Evolutionary conservation across 2,797 vertebrate species (phyloP).

Genomic region (Sitta carolinensis): DNA sequence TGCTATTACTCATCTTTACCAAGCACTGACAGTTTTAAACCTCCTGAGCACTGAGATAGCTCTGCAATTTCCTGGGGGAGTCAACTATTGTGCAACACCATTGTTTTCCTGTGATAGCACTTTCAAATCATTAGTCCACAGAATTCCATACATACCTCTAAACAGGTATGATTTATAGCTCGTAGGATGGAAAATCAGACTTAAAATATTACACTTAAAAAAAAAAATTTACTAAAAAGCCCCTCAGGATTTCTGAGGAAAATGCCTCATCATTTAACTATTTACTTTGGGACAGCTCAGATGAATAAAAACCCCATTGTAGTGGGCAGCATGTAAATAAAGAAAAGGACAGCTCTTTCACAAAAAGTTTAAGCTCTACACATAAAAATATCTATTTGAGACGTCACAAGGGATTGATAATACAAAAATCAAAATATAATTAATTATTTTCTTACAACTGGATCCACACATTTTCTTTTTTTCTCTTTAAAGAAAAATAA

Average conservation of each 20-base stretch:
- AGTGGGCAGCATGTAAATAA: not conserved
- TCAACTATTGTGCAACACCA: constrained; percentile 32
- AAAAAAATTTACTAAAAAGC: not conserved
- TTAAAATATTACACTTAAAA: constrained; percentile 10
- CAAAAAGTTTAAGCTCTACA: not conserved
- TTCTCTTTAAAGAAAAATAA: not conserved
- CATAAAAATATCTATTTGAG: not conserved
- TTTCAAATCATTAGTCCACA: constrained; percentile 42
- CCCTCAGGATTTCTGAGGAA: not conserved
- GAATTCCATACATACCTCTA: not conserved
- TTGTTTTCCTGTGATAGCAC: constrained; percentile 55
- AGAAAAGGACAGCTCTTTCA: not conserved
- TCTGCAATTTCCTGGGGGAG: constrained; percentile 66
- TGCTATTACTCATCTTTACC: constrained; percentile 70
- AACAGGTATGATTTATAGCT: constrained; percentile 64
- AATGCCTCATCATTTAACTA: not conserved
- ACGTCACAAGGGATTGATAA: not conserved
- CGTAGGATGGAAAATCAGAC: not conserved
- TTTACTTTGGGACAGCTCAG: not conserved
- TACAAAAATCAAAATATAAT: not conserved
- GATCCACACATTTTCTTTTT: not conserved
- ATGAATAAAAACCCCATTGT: not conserved
- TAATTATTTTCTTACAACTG: not conserved
- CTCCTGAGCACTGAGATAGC: constrained; percentile 57
- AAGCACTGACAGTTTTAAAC: constrained; percentile 63